Evolutionary conservation across 2,113 vertebrate genomes (phyloP), one percentile per base, ranked within the genome.

Genomic region (Ptilonorhynchus violaceus): DNA sequence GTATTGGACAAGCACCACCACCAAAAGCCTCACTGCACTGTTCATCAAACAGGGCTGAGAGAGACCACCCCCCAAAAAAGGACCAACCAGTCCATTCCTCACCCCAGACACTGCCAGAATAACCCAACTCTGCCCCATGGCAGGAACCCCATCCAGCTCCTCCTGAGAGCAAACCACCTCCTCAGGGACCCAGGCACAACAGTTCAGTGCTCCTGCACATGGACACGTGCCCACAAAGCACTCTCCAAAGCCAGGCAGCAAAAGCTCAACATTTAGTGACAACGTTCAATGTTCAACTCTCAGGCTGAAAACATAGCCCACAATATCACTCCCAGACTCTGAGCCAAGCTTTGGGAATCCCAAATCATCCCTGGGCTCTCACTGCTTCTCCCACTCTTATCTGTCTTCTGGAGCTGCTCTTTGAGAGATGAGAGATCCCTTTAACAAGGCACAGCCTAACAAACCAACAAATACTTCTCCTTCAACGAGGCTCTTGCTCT

Each of bases 151-250:
- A 31, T 5, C 10, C 70, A 63, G 31, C 47, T 28, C 49, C 58
- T 64, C 30, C 47, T 13, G 17, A 33, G 62, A 58, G 49, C 66
- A 92, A 66, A 28, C 3, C 49, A 69, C 23, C 31, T 44, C 49
- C 63, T 50, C 30, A 10, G 25, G 16, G 35, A 60, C 25, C 35
- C 0, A 0, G 33, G 14, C 9, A 16, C 37, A 90, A 27, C 33
- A 2, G 3, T 15, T 2, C 24, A 20, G 31, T 2, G 50, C 42
- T 35, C 22, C 58, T 50, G 22, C 11, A 27, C 13, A 2, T 0
- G 5, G 33, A 50, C 63, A 20, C 42, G 37, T 11, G 39, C 55
- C 64, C 58, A 31, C 46, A 11, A 9, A 85, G 72, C 83, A 39
- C 55, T 5, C 49, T 30, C 82, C 67, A 85, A 24, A 80, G 25